Percentiles rank a stretch among this genome's conserved stretches.
These are phyloP conservation scores for Hoplodrina ambigua DNA, from an alignment of 2,888 invertebrate genomes.

Conservation along the genomic window DNA sequence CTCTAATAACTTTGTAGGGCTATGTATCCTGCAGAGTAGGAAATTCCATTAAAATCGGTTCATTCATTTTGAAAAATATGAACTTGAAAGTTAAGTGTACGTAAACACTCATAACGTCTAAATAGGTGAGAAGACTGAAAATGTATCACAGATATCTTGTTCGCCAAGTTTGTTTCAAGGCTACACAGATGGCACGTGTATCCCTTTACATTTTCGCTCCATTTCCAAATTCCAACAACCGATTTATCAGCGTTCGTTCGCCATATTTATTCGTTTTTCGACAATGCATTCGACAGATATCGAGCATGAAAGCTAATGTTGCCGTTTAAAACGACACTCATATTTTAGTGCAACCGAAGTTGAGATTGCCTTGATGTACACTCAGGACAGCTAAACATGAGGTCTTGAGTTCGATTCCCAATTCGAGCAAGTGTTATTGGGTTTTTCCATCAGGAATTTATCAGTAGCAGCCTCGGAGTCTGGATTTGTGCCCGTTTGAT, in stretches of 20 bases:
- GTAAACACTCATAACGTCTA: neutral
- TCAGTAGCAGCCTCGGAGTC: no score
- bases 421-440: no score
- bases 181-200: neutral
- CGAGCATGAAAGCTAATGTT: slow-evolving; percentile 2
- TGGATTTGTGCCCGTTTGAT: no score
- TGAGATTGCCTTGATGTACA: neutral
- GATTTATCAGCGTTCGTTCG: slow-evolving; percentile 6
- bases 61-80: no score
- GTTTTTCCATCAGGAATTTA: no score
- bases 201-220: neutral
- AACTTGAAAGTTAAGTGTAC: no score
- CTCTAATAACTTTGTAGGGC: no score
- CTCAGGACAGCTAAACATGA: neutral
- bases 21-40: no score
- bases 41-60: no score
- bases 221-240: slow-evolving; percentile 8
- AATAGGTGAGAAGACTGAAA: neutral
- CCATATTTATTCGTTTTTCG: slow-evolving; percentile 24
- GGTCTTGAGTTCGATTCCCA: no score
- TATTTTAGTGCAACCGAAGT: slow-evolving; percentile 1
- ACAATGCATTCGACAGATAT: slow-evolving; percentile 12
- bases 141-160: neutral
- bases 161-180: neutral
- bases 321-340: neutral